Base-by-base conservation (phyloP, 53 echinoderm and acorn worm genomes). In the Patiria pectinifera region DNA sequence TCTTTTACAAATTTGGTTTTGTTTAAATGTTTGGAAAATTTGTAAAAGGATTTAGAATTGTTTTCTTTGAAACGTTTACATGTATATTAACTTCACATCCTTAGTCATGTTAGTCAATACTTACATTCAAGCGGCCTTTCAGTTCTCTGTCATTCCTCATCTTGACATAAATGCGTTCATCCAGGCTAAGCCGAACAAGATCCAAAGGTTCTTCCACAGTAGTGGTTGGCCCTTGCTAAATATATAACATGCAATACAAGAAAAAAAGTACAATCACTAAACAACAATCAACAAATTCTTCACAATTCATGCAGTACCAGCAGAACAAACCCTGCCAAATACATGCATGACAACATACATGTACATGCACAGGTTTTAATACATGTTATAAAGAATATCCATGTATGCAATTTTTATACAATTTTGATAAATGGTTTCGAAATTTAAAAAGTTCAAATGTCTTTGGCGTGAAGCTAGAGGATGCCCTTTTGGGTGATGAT, bases 111-210 rank as follows among this genome's bases (percentile, higher is more conserved):
- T 66, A 16, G 15, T 62, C 22, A 21, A 15, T n/a, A 91, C 97
- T 94, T 92, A 97, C 97, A 94, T 97, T 96, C 71, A 97, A 83
- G 48, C 86, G 87, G 24, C 97, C 97, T 85, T 96, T 96, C 16
- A 97, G 93, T 81, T 97, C 97, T 75, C 97, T 84, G 87, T 97
- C 97, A 93, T 97, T 97, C 77, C 97, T 97, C 97, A 97, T 97
- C 93, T 97, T 97, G 35, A 97, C 97, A 82, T 97, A 96, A 35
- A 97, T 97, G 84, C 92, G 94, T 85, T 97, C 97, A 93, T 97
- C 96, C 77, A 97, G 84, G 94, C 96, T 96, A 7, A 97, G 95
- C 69, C 97, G 77, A 86, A 97, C 93, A 53, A 97, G 85, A 84
- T 97, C 97, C 74, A 97, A 82, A 23, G 97, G 97, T 78, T 97